phyloP scores from a whole-genome alignment of 2,888 invertebrate genomes.

The Trachelus troglodyta region DNA sequence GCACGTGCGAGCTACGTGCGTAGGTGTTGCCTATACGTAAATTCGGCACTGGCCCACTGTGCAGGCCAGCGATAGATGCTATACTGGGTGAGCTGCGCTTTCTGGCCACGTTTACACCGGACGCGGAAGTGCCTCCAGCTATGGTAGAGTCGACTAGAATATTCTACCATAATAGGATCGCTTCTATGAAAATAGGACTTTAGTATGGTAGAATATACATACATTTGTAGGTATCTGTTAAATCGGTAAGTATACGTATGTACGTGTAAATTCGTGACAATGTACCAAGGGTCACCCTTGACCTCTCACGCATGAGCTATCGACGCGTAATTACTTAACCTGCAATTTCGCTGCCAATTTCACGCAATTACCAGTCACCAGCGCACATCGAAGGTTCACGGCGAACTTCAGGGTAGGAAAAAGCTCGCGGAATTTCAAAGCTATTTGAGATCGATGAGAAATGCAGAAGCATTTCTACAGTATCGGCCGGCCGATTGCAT shows the following conservation, averaged over 20 bases:
- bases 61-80: not conserved
- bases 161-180: not conserved
- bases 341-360: not conserved
- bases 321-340: not conserved
- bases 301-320: not conserved
- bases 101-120: not conserved
- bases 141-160: not conserved
- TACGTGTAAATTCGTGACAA: not conserved
- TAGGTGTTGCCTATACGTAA: not conserved
- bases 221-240: not conserved
- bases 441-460: not conserved
- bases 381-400: not conserved
- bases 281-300: not conserved
- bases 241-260: not conserved
- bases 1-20: not conserved
- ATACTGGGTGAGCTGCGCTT: not conserved
- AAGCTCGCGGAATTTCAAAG: not conserved
- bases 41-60: not conserved
- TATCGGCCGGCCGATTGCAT: not conserved
- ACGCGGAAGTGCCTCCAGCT: not conserved
- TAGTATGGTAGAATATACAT: not conserved
- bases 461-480: not conserved
- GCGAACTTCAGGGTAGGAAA: not conserved
- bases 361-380: not conserved
- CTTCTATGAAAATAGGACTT: not conserved